Percentiles rank a stretch among this genome's conserved stretches.
These are phyloP conservation scores for Caenorhabditis virilis DNA, from an alignment of 2,888 invertebrate genomes.

Conservation along the genomic window DNA sequence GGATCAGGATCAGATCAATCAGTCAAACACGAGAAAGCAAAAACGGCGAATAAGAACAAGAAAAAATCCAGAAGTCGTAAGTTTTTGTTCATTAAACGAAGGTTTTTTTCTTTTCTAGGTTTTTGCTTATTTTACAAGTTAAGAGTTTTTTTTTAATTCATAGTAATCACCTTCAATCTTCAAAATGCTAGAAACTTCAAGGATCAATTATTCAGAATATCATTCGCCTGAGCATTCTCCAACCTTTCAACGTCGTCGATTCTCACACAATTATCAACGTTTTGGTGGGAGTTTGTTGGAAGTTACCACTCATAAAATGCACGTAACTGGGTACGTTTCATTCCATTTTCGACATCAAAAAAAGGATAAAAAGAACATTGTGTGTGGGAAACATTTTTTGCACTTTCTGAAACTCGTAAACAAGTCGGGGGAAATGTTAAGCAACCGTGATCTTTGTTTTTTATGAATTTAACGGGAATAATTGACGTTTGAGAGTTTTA, in stretches of 20 bases:
- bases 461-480: no score
- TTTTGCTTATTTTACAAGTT: not conserved
- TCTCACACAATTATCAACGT: slow-evolving; percentile 22
- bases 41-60: no score
- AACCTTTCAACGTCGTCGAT: slow-evolving; percentile 3
- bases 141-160: not conserved
- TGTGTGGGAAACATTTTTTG: not conserved
- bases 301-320: not conserved
- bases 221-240: slow-evolving; percentile 30
- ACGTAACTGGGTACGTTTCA: slow-evolving; percentile 6
- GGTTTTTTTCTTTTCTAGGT: not conserved
- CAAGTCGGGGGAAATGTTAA: no score
- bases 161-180: not conserved
- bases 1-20: not conserved
- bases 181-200: no score
- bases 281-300: slow-evolving; percentile 18
- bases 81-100: not conserved
- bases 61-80: slow-evolving; percentile 25
- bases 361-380: not conserved
- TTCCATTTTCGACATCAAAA: not conserved
- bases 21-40: no score
- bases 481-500: no score
- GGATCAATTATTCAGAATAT: slow-evolving; percentile 29
- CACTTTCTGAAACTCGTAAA: no score
- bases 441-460: no score